Base-by-base conservation (phyloP, 2,888 invertebrate species). In the Cartodere bifasciata region DNA sequence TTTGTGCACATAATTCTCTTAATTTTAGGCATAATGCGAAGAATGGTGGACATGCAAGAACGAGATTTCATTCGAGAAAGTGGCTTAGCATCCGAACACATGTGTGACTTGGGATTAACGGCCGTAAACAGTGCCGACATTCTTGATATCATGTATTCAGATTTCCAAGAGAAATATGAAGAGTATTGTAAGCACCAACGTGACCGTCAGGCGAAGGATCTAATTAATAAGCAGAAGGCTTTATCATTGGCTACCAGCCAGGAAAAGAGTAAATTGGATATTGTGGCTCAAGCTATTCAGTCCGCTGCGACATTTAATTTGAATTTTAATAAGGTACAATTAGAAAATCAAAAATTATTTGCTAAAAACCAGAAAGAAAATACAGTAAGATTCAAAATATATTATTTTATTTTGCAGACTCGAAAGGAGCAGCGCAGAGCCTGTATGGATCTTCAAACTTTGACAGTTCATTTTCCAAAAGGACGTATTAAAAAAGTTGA, bases 101-200 rank as follows among this genome's bases (percentile, higher is more conserved):
- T 91, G 64, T 91, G 90, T 60, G 92, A 94, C 62, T 70, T 94
- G 50, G 94, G 88, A 41, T 64, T 94, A 42, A 94, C 92, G 2
- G 92, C 92, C 1, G 77, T 95, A 4, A 78, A 79, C 49, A 87
- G 86, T 38, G 83, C 87, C 28, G 95, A 95, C 58, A 87, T 97
- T 28, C 65, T 92, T 43, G 95, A 97, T 53, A 80, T 97, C 33
- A 91, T 97, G 91, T 76, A 83, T 43, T 76, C 81, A 16, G 97
- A 97, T 62, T 97, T 92, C 60, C 88, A 87, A 24, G 84, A 84
- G 37, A 92, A 94, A 52, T 95, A 91, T 55, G 86, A 90, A 57
- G 92, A 92, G 52, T 86, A 82, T 55, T 73, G 84, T 32, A 74
- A 78, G 41, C 70, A 76, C 46, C 74, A 78, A 55, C 65, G 74